Evolutionary conservation across 2,888 invertebrate genomes (phyloP).

Genomic region (Andrena flavipes): DNA sequence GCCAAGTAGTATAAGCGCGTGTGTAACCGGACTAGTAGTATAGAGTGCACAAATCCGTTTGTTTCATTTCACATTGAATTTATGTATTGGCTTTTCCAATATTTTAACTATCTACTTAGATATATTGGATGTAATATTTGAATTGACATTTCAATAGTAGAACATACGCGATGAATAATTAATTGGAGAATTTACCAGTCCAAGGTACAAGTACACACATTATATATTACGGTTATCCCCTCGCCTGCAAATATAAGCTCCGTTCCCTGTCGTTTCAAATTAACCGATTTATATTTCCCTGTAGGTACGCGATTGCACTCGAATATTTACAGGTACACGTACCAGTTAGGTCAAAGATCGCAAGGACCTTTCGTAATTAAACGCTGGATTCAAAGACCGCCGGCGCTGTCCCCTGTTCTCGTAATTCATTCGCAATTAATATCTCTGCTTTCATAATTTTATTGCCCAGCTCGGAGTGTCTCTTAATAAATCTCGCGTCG

Average conservation of each 20-base stretch:
- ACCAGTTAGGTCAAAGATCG: conserved; percentile 43
- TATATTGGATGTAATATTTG: too few species aligned
- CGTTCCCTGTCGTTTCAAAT: conserved; percentile 29
- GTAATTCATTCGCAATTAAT: conserved; percentile 60
- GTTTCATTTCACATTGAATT: too few species aligned
- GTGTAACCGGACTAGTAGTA: too few species aligned
- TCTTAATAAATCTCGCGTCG: conserved; percentile 10
- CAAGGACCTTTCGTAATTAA: conserved; percentile 62
- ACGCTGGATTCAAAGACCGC: conserved; percentile 51
- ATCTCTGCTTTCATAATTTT: conserved; percentile 39
- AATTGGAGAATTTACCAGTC: neutral
- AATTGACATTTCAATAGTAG: too few species aligned
- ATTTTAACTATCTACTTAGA: too few species aligned
- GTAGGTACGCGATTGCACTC: conserved; percentile 11
- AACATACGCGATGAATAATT: neutral
- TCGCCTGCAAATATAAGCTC: conserved; percentile 20
- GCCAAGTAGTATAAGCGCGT: too few species aligned
- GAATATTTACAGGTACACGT: conserved; percentile 25
- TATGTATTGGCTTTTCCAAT: too few species aligned
- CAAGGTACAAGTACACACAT: neutral
- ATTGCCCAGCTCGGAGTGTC: neutral
- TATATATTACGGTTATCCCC: conserved; percentile 14
- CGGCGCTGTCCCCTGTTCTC: conserved; percentile 18
- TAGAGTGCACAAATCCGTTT: too few species aligned
- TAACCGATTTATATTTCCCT: conserved; percentile 5